Conservation (phyloP, 2,113 vertebrate species). For the Anguilla japonica region DNA sequence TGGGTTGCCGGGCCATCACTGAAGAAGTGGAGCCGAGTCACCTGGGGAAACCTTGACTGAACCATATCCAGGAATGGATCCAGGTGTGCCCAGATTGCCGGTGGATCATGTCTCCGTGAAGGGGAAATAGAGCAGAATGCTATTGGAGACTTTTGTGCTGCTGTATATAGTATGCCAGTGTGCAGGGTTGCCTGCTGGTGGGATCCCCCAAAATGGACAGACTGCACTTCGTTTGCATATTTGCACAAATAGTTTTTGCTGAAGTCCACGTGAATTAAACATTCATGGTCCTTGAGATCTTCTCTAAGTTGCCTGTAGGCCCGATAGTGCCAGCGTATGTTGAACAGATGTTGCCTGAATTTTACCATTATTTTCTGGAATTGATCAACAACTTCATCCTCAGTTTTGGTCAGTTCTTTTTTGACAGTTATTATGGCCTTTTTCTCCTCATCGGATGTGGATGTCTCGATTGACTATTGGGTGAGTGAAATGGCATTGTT, state of each 20-base stretch:
- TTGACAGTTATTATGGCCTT: not conserved
- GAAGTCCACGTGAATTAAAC: constrained; percentile 18
- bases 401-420: not conserved
- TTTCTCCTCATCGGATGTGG: not conserved
- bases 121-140: constrained; percentile 26
- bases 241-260: constrained; percentile 11
- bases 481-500: constrained; percentile 17
- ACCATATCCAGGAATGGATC: constrained; percentile 8
- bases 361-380: constrained; percentile 3
- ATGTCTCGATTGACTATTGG: not conserved
- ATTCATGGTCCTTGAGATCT: constrained; percentile 7
- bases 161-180: constrained; percentile 19
- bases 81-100: constrained; percentile 26
- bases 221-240: constrained; percentile 25
- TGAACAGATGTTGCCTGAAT: constrained; percentile 5
- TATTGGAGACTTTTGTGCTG: constrained; percentile 3
- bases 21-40: not conserved
- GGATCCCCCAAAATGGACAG: constrained; percentile 29
- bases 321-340: not conserved
- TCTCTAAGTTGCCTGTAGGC: constrained; percentile 11
- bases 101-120: constrained; percentile 25
- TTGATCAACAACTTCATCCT: constrained; percentile 16
- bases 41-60: not conserved
- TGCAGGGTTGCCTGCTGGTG: constrained; percentile 33
- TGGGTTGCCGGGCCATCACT: constrained; percentile 10